Conservation (phyloP, 1,140 invertebrate species). For the Drosophila micromelanica region DNA sequence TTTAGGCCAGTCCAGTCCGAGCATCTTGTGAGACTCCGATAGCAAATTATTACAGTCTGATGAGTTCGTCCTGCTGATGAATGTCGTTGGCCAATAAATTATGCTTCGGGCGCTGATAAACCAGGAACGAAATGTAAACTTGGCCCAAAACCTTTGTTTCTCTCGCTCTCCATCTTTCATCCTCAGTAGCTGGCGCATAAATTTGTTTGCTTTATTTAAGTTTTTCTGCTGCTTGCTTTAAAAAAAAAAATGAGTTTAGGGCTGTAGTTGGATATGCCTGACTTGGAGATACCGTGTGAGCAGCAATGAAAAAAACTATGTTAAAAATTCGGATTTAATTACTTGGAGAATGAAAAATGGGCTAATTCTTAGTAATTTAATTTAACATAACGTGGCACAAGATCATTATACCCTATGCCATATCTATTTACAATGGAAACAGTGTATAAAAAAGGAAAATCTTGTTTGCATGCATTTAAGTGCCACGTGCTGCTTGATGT, state of each 20-base stretch:
- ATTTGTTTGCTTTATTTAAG: slow-evolving; percentile 81
- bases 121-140: slow-evolving; percentile 15
- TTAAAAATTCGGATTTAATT: no score
- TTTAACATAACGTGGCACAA: no score
- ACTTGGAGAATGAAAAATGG: no score
- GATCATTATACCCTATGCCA: no score
- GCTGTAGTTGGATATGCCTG: no score
- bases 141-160: slow-evolving; percentile 1
- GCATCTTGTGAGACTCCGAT: slow-evolving; percentile 61
- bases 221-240: slow-evolving; percentile 55
- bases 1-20: background rate
- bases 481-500: slow-evolving; percentile 42
- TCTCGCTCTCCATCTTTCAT: background rate
- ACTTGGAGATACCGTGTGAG: no score
- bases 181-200: slow-evolving; percentile 52
- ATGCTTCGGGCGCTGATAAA: slow-evolving; percentile 59
- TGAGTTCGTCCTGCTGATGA: slow-evolving; percentile 76
- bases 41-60: slow-evolving; percentile 83
- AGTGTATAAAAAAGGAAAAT: background rate
- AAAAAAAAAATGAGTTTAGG: slow-evolving; percentile 41
- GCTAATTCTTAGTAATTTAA: no score
- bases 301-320: no score
- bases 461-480: slow-evolving; percentile 14
- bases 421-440: no score
- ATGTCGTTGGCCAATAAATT: slow-evolving; percentile 77